A percentile compares a stretch with the other conserved stretches of the same genome.
Evolutionary conservation across 1,140 invertebrate genomes (phyloP).

Genomic region (Diabrotica virgifera): DNA sequence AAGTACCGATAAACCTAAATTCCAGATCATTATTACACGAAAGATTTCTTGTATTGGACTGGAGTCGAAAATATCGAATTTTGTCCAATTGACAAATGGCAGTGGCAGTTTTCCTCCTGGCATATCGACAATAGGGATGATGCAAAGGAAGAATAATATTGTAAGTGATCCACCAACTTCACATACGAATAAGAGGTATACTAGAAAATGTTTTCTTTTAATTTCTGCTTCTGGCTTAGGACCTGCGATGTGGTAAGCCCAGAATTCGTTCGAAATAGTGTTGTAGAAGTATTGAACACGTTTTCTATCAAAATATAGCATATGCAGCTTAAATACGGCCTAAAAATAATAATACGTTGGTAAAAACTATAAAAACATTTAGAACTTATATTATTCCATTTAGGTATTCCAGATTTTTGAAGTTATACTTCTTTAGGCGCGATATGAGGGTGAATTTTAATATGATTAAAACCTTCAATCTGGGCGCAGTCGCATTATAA

Average conservation of each 20-base stretch:
- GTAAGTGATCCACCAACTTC: background rate
- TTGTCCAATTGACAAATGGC: constrained; percentile 7
- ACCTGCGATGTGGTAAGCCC: constrained; percentile 12
- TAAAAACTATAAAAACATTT: no score
- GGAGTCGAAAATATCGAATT: constrained; percentile 6
- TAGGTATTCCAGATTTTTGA: no score
- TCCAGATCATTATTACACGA: constrained; percentile 8
- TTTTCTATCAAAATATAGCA: constrained; percentile 4
- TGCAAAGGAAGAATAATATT: constrained; percentile 1
- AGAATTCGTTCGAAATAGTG: constrained; percentile 11
- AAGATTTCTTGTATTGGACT: constrained; percentile 16
- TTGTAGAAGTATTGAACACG: constrained; percentile 13
- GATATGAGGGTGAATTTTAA: no score
- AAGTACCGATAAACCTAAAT: constrained; percentile 7
- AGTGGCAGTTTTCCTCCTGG: constrained; percentile 16
- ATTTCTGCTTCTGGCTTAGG: background rate
- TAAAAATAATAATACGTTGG: background rate
- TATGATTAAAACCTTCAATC: no score
- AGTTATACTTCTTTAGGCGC: no score
- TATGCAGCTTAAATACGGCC: background rate
- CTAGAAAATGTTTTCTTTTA: background rate
- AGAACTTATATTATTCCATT: no score
- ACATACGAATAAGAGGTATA: constrained; percentile 8
- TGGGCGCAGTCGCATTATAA: no score
- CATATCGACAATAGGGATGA: constrained; percentile 10